A percentile compares a stretch with the other conserved stretches of the same genome.
These are phyloP conservation scores for zebrafish (Danio rerio) DNA, from an alignment of 2,113 vertebrate species.

Conservation along the genomic window GRCz12tu NC_133185.1:15274001-15274500, in stretches of 20 bases:
- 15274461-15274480: too few relatives aligned
- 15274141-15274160: background rate
- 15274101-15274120: slow-evolving; percentile 20
- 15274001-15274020: background rate
- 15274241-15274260: background rate
- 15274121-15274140: background rate
- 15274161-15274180: background rate
- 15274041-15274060: background rate
- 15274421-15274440: too few relatives aligned
- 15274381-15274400: background rate
- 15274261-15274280: background rate
- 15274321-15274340: too few relatives aligned
- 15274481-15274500: too few relatives aligned
- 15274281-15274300: slow-evolving; percentile 10
- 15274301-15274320: too few relatives aligned
- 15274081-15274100: slow-evolving; percentile 27
- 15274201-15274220: background rate
- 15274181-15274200: background rate
- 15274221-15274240: background rate
- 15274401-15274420: too few relatives aligned
- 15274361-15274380: background rate
- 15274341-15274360: too few relatives aligned
- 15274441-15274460: too few relatives aligned
- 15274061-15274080: slow-evolving; percentile 9
- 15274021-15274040: slow-evolving; percentile 4